Conservation (phyloP, 1,140 invertebrate species). For the Chlorops oryzae region DNA sequence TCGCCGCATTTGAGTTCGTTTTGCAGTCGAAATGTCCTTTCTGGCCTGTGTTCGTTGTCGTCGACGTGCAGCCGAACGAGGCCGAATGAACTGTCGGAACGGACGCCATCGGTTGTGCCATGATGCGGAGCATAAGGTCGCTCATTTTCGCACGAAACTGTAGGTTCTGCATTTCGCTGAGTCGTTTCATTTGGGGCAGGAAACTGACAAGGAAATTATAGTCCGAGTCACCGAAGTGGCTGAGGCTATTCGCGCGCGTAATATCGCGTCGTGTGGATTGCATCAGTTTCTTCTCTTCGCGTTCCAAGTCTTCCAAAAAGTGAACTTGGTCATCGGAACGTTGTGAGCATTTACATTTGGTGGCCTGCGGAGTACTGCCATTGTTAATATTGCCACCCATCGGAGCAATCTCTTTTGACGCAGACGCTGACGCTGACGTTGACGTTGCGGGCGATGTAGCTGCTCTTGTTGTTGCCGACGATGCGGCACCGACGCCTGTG, state of each 20-base stretch:
- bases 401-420: not conserved
- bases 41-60: not conserved
- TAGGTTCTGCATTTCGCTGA: conserved; percentile 36
- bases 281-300: conserved; percentile 39
- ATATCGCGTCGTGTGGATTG: conserved; percentile 39
- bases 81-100: too few relatives aligned
- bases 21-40: not conserved
- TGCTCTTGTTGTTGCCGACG: too few relatives aligned
- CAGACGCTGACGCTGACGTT: too few relatives aligned
- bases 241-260: conserved; percentile 29
- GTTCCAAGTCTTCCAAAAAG: conserved; percentile 32
- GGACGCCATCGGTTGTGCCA: too few relatives aligned
- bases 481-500: too few relatives aligned
- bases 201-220: conserved; percentile 44
- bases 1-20: conserved; percentile 1
- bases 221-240: conserved; percentile 40
- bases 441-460: too few relatives aligned
- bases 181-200: conserved; percentile 41
- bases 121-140: conserved; percentile 33
- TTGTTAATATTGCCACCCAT: conserved; percentile 5
- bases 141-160: conserved; percentile 41
- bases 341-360: conserved; percentile 33
- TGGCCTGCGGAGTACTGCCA: conserved; percentile 6
- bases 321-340: conserved; percentile 41
- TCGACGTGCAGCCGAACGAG: too few relatives aligned